Percentiles rank a stretch among this genome's conserved stretches.
These are phyloP conservation scores for Hymenopus coronatus DNA, from an alignment of 2,888 invertebrate species.

Conservation along the genomic window DNA sequence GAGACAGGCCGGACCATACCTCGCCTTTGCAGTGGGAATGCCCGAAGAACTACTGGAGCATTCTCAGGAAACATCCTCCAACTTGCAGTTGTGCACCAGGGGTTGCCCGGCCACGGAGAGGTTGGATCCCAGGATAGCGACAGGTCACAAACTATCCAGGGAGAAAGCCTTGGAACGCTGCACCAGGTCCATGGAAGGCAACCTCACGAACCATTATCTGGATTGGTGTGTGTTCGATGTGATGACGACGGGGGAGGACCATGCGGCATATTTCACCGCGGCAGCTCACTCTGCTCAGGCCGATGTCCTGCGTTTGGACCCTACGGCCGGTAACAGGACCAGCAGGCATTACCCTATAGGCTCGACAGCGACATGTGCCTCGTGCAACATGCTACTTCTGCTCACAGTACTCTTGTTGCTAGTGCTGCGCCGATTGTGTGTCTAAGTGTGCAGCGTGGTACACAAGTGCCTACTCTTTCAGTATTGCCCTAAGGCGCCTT, in stretches of 20 bases:
- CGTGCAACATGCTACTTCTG: background rate
- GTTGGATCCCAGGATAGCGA: slow-evolving; percentile 45
- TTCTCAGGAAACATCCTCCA: slow-evolving; percentile 33
- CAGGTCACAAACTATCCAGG: slow-evolving; percentile 38
- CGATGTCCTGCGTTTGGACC: slow-evolving; percentile 41
- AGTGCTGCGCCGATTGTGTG: no score
- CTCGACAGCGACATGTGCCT: background rate
- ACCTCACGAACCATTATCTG: slow-evolving; percentile 51
- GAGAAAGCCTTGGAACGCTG: slow-evolving; percentile 38
- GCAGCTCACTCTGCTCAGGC: slow-evolving; percentile 49
- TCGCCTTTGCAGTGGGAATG: slow-evolving; percentile 52
- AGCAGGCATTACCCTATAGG: slow-evolving; percentile 22
- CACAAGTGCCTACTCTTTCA: background rate
- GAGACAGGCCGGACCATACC: slow-evolving; percentile 47
- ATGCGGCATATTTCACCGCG: slow-evolving; percentile 47
- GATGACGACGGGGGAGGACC: slow-evolving; percentile 51
- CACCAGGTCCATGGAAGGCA: slow-evolving; percentile 25
- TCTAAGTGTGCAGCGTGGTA: background rate
- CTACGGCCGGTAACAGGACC: slow-evolving; percentile 39
- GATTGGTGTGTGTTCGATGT: slow-evolving; percentile 59
- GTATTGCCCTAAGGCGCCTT: background rate
- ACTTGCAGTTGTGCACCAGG: slow-evolving; percentile 49
- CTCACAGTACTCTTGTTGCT: background rate
- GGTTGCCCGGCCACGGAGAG: slow-evolving; percentile 52
- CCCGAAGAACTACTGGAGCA: slow-evolving; percentile 48